Percentiles rank a stretch among this genome's conserved stretches.
phyloP scores from a whole-genome alignment of 2,797 vertebrate genomes.

The Acrossocheilus wenchowensis region DNA sequence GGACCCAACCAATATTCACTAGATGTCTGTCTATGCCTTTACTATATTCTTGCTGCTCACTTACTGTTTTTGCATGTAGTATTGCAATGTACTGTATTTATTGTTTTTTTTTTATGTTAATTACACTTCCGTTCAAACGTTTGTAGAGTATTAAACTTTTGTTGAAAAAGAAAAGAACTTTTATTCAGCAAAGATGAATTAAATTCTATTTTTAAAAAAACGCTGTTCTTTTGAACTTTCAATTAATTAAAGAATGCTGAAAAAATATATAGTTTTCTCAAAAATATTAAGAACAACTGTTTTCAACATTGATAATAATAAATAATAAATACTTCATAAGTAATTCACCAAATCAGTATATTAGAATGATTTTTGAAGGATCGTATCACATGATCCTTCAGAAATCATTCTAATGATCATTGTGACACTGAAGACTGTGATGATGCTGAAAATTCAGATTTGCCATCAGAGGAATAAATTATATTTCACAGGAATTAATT shows the following conservation, averaged over 20 bases:
- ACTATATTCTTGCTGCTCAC: no score
- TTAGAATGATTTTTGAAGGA: neutral
- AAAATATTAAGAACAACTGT: neutral
- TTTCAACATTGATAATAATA: neutral
- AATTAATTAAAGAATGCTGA: neutral
- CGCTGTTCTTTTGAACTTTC: neutral
- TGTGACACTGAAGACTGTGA: neutral
- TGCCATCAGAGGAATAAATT: neutral
- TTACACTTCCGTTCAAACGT: neutral
- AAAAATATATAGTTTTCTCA: neutral
- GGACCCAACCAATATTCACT: neutral
- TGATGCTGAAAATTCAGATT: neutral
- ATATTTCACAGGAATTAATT: neutral
- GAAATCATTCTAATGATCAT: neutral
- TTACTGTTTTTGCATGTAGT: neutral
- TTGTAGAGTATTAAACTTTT: neutral
- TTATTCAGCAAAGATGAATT: neutral
- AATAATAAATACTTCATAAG: neutral
- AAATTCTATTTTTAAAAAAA: neutral
- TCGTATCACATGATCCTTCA: no score
- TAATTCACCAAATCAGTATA: neutral
- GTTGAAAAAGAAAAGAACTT: neutral
- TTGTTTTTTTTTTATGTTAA: neutral
- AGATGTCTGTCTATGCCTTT: neutral
- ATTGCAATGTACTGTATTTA: neutral